phyloP scores from a whole-genome alignment of 1,140 invertebrate genomes.

The Contarinia nasturtii region DNA sequence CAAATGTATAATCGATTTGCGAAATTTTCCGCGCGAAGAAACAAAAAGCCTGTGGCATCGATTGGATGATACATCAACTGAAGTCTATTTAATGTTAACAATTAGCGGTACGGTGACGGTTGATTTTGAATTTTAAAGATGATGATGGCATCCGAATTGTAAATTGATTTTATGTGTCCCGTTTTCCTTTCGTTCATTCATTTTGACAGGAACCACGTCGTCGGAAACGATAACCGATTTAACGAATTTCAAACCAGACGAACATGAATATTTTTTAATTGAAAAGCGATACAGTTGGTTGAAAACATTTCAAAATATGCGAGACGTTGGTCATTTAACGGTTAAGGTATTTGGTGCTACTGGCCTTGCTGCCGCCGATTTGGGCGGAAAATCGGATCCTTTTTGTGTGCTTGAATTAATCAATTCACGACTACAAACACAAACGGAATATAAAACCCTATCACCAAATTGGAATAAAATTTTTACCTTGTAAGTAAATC shows the following conservation, averaged over 20 bases:
- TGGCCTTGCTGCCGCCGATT: conserved; percentile 73
- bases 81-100: conserved; percentile 74
- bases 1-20: conserved; percentile 74
- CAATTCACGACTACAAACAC: conserved; percentile 87
- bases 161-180: too few relatives aligned
- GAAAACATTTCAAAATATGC: conserved; percentile 51
- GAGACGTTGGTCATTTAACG: conserved; percentile 73
- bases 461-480: conserved; percentile 96
- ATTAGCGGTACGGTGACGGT: too few relatives aligned
- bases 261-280: conserved; percentile 42
- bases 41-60: conserved; percentile 79
- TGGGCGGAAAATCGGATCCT: conserved; percentile 89
- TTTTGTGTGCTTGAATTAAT: conserved; percentile 94
- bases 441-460: conserved; percentile 96
- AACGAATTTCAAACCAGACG: conserved; percentile 62
- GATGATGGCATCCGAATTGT: too few relatives aligned
- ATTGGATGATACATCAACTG: conserved; percentile 76
- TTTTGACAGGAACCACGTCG: conserved; percentile 77
- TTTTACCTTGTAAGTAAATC: conserved; percentile 78
- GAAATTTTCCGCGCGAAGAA: conserved; percentile 65
- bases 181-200: too few relatives aligned
- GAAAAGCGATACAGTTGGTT: conserved; percentile 57
- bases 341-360: conserved; percentile 81
- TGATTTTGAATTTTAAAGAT: too few relatives aligned
- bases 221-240: conserved; percentile 83